These are phyloP conservation scores for Stenchaetothrips biformis DNA, from an alignment of 2,888 invertebrate genomes.

Conservation along the genomic window DNA sequence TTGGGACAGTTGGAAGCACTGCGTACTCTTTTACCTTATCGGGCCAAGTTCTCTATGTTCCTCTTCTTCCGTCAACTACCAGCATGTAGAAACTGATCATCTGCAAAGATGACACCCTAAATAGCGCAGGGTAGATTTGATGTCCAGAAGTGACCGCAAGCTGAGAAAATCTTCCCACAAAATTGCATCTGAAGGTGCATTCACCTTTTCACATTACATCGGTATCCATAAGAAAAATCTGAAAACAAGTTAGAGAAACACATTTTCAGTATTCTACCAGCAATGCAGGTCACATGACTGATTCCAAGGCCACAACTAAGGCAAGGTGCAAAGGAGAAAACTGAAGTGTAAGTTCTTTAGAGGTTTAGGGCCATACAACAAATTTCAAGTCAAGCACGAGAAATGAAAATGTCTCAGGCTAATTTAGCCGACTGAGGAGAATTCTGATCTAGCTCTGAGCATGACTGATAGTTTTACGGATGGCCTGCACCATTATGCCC, in stretches of 20 bases:
- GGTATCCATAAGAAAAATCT: neutral
- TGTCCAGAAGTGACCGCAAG: neutral
- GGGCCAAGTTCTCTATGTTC: neutral
- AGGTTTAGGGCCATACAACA: too few species aligned
- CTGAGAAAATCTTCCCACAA: neutral
- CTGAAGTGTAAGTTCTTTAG: too few species aligned
- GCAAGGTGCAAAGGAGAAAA: too few species aligned
- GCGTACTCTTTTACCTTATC: neutral
- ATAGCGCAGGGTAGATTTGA: neutral
- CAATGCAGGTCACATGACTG: too few species aligned
- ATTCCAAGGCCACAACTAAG: too few species aligned
- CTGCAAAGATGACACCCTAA: neutral
- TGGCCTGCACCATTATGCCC: too few species aligned
- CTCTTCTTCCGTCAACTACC: conserved; percentile 11
- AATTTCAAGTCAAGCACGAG: too few species aligned
- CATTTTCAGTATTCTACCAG: too few species aligned
- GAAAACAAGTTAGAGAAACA: neutral
- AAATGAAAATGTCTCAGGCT: too few species aligned
- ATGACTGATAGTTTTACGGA: too few species aligned
- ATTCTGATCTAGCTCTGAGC: too few species aligned
- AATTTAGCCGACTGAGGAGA: too few species aligned
- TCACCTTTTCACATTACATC: neutral
- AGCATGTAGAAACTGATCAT: neutral
- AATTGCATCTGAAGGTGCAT: neutral
- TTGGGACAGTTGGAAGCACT: neutral